Conservation (phyloP, 2,113 vertebrate species). For the Phocoena phocoena region DNA sequence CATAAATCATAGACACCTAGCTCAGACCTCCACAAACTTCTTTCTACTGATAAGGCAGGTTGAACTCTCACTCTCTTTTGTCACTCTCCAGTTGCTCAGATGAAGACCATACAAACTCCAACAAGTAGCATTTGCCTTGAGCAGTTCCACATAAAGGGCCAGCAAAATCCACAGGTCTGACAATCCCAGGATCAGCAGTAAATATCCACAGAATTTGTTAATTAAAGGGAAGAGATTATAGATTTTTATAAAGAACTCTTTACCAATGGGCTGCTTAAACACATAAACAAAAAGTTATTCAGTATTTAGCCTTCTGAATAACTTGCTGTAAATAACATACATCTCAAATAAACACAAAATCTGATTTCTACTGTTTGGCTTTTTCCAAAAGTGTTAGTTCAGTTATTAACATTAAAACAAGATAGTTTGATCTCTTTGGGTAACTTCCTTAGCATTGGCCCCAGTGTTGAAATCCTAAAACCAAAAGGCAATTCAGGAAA, state of each 20-base stretch:
- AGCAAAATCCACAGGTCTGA: background rate
- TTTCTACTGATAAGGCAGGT: background rate
- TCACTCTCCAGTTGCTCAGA: background rate
- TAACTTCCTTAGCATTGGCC: background rate
- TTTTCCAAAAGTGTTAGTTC: background rate
- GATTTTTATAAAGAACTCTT: background rate
- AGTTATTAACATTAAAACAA: background rate
- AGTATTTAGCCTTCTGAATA: background rate
- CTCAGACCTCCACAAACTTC: background rate
- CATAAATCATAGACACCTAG: slow-evolving; percentile 4
- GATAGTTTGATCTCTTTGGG: background rate
- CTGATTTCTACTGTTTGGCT: background rate
- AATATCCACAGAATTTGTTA: background rate
- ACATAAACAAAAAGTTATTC: background rate
- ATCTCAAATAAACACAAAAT: background rate
- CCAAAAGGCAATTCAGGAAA: background rate
- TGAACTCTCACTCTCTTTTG: background rate
- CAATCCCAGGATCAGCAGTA: background rate
- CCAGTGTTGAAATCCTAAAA: background rate
- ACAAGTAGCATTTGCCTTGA: background rate
- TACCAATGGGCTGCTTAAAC: background rate
- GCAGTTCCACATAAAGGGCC: background rate
- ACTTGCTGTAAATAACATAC: background rate
- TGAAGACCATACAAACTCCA: background rate
- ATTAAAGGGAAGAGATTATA: background rate